These are phyloP conservation scores for Poeciliopsis turneri DNA, from an alignment of 2,797 vertebrate species.

Conservation along the genomic window DNA sequence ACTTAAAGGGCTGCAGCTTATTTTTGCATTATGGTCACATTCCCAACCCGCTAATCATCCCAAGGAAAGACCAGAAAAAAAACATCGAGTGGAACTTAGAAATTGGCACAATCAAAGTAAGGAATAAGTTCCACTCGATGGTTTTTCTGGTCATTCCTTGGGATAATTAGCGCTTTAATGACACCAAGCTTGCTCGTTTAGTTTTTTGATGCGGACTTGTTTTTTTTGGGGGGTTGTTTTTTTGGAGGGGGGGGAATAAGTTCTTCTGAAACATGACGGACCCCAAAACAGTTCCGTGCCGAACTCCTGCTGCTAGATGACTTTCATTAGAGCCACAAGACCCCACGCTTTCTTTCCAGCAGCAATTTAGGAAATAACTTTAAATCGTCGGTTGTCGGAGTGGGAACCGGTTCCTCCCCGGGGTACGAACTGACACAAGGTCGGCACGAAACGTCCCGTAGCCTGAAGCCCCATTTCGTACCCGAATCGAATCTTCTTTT, in stretches of 20 bases:
- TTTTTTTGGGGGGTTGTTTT: too few relatives aligned
- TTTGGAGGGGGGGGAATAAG: rapidly evolving
- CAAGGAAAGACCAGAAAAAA: background rate
- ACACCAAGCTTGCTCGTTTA: background rate
- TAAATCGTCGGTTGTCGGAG: background rate
- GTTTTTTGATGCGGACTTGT: background rate
- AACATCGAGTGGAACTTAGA: background rate
- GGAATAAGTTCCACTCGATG: too few relatives aligned
- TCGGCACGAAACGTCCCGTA: background rate
- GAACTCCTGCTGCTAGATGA: background rate
- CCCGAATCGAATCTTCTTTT: background rate
- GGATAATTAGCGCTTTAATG: too few relatives aligned
- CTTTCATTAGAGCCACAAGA: background rate
- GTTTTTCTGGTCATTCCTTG: too few relatives aligned
- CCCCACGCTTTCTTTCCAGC: background rate
- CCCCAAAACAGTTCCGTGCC: background rate
- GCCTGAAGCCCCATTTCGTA: background rate
- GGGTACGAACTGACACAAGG: background rate
- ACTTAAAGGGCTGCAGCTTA: background rate
- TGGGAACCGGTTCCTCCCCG: background rate
- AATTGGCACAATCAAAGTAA: too few relatives aligned
- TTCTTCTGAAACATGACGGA: background rate
- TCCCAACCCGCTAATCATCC: background rate
- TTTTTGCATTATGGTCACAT: background rate
- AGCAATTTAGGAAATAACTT: background rate